Evolutionary conservation across 2,888 invertebrate species (phyloP), one percentile per base, ranked within the genome.

Genomic region (Phortica okadai): DNA sequence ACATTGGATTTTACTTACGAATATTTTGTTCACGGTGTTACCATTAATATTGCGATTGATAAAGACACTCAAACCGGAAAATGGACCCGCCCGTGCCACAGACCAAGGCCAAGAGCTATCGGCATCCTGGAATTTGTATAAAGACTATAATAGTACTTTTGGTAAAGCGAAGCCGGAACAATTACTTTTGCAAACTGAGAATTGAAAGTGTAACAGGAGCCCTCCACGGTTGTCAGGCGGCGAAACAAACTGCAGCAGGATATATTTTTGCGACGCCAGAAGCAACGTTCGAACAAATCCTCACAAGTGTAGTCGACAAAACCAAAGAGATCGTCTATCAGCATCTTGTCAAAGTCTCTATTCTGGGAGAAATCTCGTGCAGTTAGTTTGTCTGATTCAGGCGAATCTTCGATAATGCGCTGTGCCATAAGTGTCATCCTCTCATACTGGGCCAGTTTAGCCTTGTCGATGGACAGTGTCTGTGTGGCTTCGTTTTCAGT

Each of bases 21-120:
- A 82, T 6, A 88, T 50, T 16, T 72, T 76, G 0, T 82, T 76
- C 0, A 82, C 8, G 16, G 33, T 75, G 3, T 6, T 8, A 5
- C 54, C 56, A 1, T 76, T 70, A 0, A 82, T 11, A 10, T 75
- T 62, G 0, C 89, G 82, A 44, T 76, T 76, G 1, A 89, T 59
- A 6, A 82, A 77, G 0, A 88, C 82, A 41, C 78, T 77, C 0
- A 88, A 77, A 0, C 83, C 88, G 33, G 84, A 83, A 1, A 76
- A 74, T 16, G 80, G 73, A 0, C 89, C 88, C 0, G 84, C 77
- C 6, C 77, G 77, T 0, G 82, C 82, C 45, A 84, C 87, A 0
- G 83, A 80, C 89, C 88, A 88, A 0, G 89, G 89, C 88, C 88
- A 89, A 0, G 84, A 79, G 2, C 78, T 77, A 70, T 82, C 80